phyloP scores from a whole-genome alignment of 2,888 invertebrate species.

The Liodrosophila aerea region DNA sequence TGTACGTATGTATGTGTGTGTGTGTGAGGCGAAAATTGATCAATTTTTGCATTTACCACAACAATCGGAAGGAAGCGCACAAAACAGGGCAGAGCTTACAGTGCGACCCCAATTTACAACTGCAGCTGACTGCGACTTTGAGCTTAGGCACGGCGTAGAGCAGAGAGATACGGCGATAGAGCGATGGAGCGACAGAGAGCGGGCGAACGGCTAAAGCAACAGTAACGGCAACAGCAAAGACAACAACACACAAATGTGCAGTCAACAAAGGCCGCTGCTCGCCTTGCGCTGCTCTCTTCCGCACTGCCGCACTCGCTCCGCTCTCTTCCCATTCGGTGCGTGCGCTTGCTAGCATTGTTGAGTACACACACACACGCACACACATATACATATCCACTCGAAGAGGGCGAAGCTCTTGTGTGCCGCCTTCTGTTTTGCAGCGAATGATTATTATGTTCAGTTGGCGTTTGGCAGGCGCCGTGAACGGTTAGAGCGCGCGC shows the following conservation, averaged over 20 bases:
- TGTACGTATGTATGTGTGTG: too few relatives aligned
- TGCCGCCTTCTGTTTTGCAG: slow-evolving; percentile 49
- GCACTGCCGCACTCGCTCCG: background rate
- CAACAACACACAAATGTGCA: background rate
- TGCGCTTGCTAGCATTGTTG: too few relatives aligned
- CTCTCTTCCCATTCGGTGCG: too few relatives aligned
- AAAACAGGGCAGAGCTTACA: background rate
- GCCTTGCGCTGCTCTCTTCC: too few relatives aligned
- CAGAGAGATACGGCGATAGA: slow-evolving; percentile 7
- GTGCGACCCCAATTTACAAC: slow-evolving; percentile 50
- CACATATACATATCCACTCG: too few relatives aligned
- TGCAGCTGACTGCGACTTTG: slow-evolving; percentile 37
- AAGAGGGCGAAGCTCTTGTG: slow-evolving; percentile 39
- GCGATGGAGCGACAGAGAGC: slow-evolving; percentile 6
- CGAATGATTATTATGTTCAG: slow-evolving; percentile 67
- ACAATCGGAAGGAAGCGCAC: slow-evolving; percentile 41
- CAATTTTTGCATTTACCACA: slow-evolving; percentile 58
- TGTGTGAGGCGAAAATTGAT: slow-evolving; percentile 60
- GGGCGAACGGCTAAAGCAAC: slow-evolving; percentile 23
- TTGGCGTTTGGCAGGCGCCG: slow-evolving; percentile 68
- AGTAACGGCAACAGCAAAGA: slow-evolving; percentile 7
- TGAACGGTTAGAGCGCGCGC: slow-evolving; percentile 58
- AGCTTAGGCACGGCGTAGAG: slow-evolving; percentile 30
- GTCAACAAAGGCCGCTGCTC: too few relatives aligned
- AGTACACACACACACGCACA: too few relatives aligned